phyloP scores from a whole-genome alignment of 2,113 vertebrate species.

The Syrrhaptes paradoxus region DNA sequence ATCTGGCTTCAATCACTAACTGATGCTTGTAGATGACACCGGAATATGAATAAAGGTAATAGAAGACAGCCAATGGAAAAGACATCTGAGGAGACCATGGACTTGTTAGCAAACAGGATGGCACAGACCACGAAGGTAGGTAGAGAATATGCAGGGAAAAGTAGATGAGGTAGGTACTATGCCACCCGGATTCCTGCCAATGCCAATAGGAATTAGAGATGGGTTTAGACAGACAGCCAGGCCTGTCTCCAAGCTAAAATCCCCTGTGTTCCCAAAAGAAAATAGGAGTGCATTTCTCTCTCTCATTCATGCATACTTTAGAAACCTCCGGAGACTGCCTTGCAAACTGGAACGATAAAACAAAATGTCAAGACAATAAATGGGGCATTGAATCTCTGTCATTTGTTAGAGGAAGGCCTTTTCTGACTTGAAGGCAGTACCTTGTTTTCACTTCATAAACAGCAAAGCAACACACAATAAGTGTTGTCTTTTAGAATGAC shows the following conservation, averaged over 20 bases:
- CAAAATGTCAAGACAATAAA: slow-evolving; percentile 58
- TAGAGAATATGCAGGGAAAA: not conserved
- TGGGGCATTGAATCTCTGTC: not conserved
- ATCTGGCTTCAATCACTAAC: not conserved
- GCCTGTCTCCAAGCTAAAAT: not conserved
- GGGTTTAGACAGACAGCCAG: not conserved
- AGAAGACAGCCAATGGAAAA: not conserved
- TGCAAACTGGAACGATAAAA: slow-evolving; percentile 35
- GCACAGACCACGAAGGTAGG: not conserved
- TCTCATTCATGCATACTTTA: slow-evolving; percentile 49
- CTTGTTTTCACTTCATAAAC: not conserved
- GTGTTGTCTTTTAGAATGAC: not conserved
- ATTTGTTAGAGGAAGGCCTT: not conserved
- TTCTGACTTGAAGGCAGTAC: not conserved
- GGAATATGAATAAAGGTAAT: not conserved
- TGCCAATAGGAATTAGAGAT: not conserved
- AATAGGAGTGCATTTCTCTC: not conserved
- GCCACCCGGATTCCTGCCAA: not conserved
- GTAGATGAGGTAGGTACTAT: not conserved
- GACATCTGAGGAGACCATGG: not conserved
- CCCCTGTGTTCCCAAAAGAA: not conserved
- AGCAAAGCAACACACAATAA: not conserved
- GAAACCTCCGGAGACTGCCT: not conserved
- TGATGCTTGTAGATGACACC: not conserved
- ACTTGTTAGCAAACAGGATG: not conserved